Evolutionary conservation across 1,140 invertebrate species (phyloP), one percentile per base, ranked within the genome.

Genomic region (Teleopsis dalmanni): DNA sequence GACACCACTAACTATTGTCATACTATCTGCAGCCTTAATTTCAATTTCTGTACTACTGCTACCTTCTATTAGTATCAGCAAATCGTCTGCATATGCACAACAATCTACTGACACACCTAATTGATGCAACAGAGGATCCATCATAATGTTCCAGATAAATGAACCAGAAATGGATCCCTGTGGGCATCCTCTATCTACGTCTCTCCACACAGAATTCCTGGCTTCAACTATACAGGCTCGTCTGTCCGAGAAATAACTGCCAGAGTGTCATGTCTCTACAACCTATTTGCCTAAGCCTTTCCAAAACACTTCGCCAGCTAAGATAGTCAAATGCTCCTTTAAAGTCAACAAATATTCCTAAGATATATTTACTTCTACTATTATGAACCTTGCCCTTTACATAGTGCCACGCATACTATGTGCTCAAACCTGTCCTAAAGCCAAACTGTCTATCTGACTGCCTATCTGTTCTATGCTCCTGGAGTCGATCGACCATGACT

Each of bases 401-500:
- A n/a, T n/a, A n/a, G n/a, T n/a, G n/a, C n/a, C n/a, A n/a, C n/a
- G n/a, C n/a, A n/a, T n/a, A n/a, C n/a, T n/a, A n/a, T n/a, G n/a
- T n/a, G n/a, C n/a, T n/a, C n/a, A n/a, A n/a, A n/a, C 46, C 46
- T 22, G 13, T 18, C n/a, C 13, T 47, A 21, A 47, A 38, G 2
- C 34, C 46, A 14, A 38, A 47, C 36, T 47, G 46, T 10, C 14
- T 19, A n/a, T n/a, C n/a, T n/a, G n/a, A n/a, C n/a, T 25, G 35
- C 16, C 19, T 11, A 22, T 9, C 34, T 16, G 8, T 2, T 8
- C 8, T 13, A 1, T 7, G n/a, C 16, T 26, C 10, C 10, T 36
- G 18, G 0, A 63, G 22, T 31, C 57, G 44, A 8, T 23, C 6
- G 1, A 50, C 33, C 11, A 62, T 45, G 13, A 64, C 47, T 11